These are phyloP conservation scores for Cephalopterus ornatus DNA, from an alignment of 2,113 vertebrate species.

Conservation along the genomic window DNA sequence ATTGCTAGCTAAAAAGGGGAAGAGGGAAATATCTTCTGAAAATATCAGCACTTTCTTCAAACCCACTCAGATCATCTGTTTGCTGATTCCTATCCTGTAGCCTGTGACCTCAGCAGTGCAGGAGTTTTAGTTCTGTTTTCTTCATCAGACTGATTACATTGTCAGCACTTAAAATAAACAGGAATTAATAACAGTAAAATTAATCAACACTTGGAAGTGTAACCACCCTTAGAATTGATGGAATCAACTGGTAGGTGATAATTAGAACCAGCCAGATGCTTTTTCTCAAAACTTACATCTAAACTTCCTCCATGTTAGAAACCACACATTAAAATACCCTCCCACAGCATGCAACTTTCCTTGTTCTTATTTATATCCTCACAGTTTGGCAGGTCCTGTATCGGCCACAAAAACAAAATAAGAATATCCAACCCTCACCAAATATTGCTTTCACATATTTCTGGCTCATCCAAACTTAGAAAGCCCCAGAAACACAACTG, in stretches of 20 bases:
- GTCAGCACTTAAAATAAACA: constrained; percentile 51
- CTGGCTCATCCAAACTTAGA: not conserved
- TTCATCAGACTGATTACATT: constrained; percentile 25
- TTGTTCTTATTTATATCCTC: constrained; percentile 2
- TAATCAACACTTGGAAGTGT: not conserved
- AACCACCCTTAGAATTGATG: constrained; percentile 1
- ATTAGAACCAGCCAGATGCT: constrained; percentile 35
- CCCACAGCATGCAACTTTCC: not conserved
- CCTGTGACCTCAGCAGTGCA: not conserved
- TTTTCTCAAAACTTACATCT: constrained; percentile 8
- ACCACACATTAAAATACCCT: not conserved
- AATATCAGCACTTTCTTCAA: constrained; percentile 50
- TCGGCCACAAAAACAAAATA: constrained; percentile 22
- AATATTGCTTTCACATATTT: constrained; percentile 50
- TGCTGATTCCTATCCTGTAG: constrained; percentile 24
- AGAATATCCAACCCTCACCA: not conserved
- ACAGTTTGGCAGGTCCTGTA: not conserved
- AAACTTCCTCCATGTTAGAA: not conserved
- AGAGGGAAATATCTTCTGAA: constrained; percentile 32
- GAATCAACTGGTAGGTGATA: constrained; percentile 30
- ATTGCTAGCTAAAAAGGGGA: constrained; percentile 1
- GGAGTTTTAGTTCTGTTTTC: constrained; percentile 51
- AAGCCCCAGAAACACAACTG: constrained; percentile 8
- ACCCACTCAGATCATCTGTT: not conserved
- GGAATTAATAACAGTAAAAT: constrained; percentile 56